Conservation (phyloP, 2,113 vertebrate species). For the Ptilorrhoa leucosticta region DNA sequence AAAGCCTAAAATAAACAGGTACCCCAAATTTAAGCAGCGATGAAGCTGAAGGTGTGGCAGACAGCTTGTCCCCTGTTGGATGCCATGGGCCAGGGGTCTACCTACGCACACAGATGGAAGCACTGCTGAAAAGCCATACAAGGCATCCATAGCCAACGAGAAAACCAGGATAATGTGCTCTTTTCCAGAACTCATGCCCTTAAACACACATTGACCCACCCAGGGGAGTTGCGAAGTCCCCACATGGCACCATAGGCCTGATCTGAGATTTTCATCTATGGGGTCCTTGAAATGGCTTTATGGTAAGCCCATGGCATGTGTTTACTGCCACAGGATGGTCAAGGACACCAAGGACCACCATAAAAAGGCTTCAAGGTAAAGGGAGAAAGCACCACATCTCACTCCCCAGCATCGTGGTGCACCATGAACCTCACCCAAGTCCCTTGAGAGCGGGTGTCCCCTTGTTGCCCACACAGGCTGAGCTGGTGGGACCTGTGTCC, state of each 20-base stretch:
- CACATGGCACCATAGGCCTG: background rate
- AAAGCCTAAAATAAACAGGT: background rate
- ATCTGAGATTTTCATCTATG: background rate
- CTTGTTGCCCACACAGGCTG: background rate
- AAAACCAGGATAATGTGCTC: background rate
- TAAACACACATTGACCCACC: background rate
- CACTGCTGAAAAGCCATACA: background rate
- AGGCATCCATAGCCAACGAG: fast-evolving
- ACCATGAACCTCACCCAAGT: background rate
- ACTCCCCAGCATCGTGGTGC: background rate
- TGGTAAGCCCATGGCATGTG: background rate
- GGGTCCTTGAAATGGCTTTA: background rate
- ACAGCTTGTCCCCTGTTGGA: background rate
- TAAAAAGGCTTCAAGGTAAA: background rate
- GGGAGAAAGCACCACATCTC: background rate
- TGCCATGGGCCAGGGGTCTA: background rate
- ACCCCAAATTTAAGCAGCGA: background rate
- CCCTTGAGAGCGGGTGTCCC: background rate
- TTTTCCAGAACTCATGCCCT: background rate
- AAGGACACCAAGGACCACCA: background rate
- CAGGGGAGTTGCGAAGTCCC: background rate
- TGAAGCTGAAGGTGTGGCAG: background rate
- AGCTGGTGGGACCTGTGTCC: background rate
- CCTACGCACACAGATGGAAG: background rate
- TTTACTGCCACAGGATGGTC: background rate